A percentile compares a stretch with the other conserved stretches of the same genome.
Evolutionary conservation across 2,113 vertebrate species (phyloP).

Genomic region (Cyanoliseus patagonus): DNA sequence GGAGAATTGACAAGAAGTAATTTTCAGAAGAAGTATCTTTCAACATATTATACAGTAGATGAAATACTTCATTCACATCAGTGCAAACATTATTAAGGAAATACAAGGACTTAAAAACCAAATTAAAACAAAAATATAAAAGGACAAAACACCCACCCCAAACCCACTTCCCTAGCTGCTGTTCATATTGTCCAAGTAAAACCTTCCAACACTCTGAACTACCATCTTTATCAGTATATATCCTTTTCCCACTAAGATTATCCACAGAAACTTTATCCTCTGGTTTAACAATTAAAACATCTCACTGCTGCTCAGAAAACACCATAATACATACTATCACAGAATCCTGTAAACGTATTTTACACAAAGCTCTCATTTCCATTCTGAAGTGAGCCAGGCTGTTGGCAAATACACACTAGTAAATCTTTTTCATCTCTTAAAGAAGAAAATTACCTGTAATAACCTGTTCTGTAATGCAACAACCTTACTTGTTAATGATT

Average conservation of each 20-base stretch:
- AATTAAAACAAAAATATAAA: background rate
- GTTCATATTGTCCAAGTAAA: background rate
- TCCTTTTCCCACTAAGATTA: background rate
- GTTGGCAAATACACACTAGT: background rate
- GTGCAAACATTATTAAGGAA: slow-evolving; percentile 85
- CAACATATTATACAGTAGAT: slow-evolving; percentile 95
- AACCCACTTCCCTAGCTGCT: background rate
- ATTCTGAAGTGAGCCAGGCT: background rate
- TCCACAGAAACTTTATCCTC: background rate
- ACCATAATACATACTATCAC: rapidly evolving
- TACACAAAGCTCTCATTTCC: background rate
- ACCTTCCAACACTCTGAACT: background rate
- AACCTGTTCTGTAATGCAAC: background rate
- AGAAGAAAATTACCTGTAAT: background rate
- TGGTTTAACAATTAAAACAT: background rate
- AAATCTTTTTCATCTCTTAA: background rate
- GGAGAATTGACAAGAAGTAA: slow-evolving; percentile 93
- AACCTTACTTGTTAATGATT: background rate
- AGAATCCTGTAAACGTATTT: background rate
- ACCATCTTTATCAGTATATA: background rate
- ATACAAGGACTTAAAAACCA: background rate
- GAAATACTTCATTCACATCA: slow-evolving; percentile 94
- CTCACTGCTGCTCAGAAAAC: background rate
- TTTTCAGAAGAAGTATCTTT: slow-evolving; percentile 91
- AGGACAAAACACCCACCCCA: background rate